phyloP scores from a whole-genome alignment of 1,140 invertebrate species.

The Zaprionus camerounensis region DNA sequence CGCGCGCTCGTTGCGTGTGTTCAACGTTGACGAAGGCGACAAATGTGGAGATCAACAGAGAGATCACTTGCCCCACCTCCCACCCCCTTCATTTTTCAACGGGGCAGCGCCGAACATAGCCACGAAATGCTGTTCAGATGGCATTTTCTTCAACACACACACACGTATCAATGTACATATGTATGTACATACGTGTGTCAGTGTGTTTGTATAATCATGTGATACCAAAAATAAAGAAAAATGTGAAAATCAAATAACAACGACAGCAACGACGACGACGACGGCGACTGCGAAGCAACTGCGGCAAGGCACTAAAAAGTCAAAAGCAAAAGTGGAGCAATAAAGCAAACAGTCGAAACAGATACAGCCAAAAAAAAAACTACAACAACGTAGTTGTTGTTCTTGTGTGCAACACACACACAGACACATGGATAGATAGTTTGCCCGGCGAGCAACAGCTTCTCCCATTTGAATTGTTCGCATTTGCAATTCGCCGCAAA shows the following conservation, averaged over 20 bases:
- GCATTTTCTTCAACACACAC: conserved; percentile 57
- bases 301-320: conserved; percentile 75
- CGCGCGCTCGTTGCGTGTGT: neutral
- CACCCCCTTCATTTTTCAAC: conserved; percentile 16
- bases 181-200: conserved; percentile 10
- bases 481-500: conserved; percentile 42
- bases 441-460: conserved; percentile 26
- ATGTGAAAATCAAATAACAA: conserved; percentile 81
- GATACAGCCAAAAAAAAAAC: conserved; percentile 39
- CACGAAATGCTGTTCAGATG: conserved; percentile 64
- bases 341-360: conserved; percentile 70
- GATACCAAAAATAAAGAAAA: conserved; percentile 82
- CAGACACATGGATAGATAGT: neutral
- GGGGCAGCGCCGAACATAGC: conserved; percentile 42
- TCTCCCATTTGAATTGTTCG: conserved; percentile 28
- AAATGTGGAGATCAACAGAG: conserved; percentile 73
- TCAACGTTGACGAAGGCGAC: conserved; percentile 49
- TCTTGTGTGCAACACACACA: conserved; percentile 18
- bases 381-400: conserved; percentile 37
- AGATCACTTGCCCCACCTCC: conserved; percentile 67
- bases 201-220: conserved; percentile 76
- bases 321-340: conserved; percentile 80
- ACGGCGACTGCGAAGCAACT: conserved; percentile 30
- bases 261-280: conserved; percentile 56
- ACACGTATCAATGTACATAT: neutral